phyloP scores from a whole-genome alignment of 2,113 vertebrate genomes.

The Hypanus sabinus region DNA sequence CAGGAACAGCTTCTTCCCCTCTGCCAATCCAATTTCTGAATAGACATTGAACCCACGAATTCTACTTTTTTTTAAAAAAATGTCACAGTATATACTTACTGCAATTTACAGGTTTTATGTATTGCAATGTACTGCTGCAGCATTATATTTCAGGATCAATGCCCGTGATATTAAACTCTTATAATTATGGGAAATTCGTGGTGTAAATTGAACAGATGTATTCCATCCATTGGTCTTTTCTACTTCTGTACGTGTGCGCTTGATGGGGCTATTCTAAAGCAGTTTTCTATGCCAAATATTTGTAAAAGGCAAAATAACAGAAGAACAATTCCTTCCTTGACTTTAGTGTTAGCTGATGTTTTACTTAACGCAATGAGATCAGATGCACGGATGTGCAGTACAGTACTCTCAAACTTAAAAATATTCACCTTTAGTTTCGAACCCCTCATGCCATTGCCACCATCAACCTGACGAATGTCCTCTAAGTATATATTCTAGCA shows the following conservation, averaged over 20 bases:
- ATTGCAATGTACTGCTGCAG: too few species aligned
- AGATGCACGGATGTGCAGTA: not conserved
- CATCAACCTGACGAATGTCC: not conserved
- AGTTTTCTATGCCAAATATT: not conserved
- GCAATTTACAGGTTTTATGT: too few species aligned
- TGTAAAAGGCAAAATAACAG: not conserved
- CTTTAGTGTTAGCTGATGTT: not conserved
- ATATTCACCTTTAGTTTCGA: not conserved
- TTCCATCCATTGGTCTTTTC: not conserved
- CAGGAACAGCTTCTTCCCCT: too few species aligned
- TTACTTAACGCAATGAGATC: not conserved
- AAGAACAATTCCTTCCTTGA: not conserved
- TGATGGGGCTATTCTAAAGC: not conserved
- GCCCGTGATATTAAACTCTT: not conserved
- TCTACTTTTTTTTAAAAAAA: too few species aligned
- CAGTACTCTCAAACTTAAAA: not conserved
- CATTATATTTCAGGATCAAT: too few species aligned
- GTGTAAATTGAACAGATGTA: not conserved
- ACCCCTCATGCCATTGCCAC: not conserved
- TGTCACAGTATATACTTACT: too few species aligned
- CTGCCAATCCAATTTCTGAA: too few species aligned
- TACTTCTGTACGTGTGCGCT: not conserved
- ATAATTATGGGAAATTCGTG: not conserved
- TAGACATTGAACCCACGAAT: too few species aligned
- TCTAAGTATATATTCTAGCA: not conserved